These are phyloP conservation scores for Sthenelais limicola DNA, from an alignment of 2,888 invertebrate genomes.

Conservation along the genomic window DNA sequence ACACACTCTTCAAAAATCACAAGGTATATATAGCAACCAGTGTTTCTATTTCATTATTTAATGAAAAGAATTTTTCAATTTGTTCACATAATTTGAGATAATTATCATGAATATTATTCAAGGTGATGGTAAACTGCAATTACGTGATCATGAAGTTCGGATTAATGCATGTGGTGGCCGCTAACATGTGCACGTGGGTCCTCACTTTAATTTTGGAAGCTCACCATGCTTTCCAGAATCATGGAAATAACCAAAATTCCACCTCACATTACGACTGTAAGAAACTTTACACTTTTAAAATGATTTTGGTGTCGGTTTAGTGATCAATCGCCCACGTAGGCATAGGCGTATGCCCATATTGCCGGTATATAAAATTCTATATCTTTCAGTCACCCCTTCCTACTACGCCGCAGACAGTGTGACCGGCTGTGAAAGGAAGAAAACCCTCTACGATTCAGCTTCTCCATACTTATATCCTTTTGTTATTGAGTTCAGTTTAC, in stretches of 20 bases:
- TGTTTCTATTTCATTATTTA: neutral
- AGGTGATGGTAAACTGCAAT: conserved; percentile 24
- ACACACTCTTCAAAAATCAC: conserved; percentile 33
- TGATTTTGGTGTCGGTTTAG: too few relatives aligned
- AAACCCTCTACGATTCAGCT: conserved; percentile 5
- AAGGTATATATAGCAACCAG: neutral
- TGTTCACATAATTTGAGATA: neutral
- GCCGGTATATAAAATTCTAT: too few relatives aligned
- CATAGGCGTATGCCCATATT: too few relatives aligned
- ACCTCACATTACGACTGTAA: too few relatives aligned
- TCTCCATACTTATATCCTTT: conserved; percentile 44
- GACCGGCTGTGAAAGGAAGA: neutral
- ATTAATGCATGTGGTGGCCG: conserved; percentile 17
- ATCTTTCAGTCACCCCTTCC: too few relatives aligned
- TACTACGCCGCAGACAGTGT: too few relatives aligned
- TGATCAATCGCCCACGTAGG: too few relatives aligned
- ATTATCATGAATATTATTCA: neutral
- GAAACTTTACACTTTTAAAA: too few relatives aligned
- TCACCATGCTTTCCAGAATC: neutral
- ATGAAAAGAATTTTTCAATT: neutral
- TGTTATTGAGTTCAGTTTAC: conserved; percentile 39
- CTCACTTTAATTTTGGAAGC: conserved; percentile 10
- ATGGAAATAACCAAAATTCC: too few relatives aligned
- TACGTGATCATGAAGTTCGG: conserved; percentile 9
- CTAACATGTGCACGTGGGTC: conserved; percentile 27